Evolutionary conservation across 1,140 invertebrate genomes (phyloP), one percentile per base, ranked within the genome.

Genomic region (Rhopalosiphum padi): DNA sequence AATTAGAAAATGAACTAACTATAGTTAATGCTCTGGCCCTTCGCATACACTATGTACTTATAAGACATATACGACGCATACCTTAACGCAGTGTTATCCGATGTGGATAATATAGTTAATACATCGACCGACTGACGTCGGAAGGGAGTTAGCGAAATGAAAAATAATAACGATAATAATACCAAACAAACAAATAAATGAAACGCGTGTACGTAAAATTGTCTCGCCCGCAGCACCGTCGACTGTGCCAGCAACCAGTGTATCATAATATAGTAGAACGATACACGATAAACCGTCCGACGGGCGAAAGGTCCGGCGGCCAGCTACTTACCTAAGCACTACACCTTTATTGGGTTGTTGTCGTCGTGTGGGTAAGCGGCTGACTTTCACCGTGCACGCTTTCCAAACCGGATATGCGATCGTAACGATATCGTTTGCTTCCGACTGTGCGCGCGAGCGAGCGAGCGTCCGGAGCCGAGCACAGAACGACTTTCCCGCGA

Each of bases 341-440:
- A n/a, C n/a, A 77, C 60, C 15, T 77, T 77, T n/a, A 77, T 35
- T 77, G n/a, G 60, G n/a, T 77, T 77, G n/a, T 77, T 77, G n/a
- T 77, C 60, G 8, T 83, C 83, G 41, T 85, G 41, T 25, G 9
- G 60, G 60, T 77, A 77, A 4, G 2, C 15, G 18, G 11, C 43
- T 30, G 55, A 91, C 90, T 82, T 85, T 53, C 91, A 93, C 82
- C 68, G 68, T 9, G 15, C 90, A 22, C 68, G 82, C 91, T 93
- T 93, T 93, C 91, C 91, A 93, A 93, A 93, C 91, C 91, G 91
- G 91, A 91, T 91, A 77, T 41, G 43, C 60, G 30, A n/a, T 18
- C n/a, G 68, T 3, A 9, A 8, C n/a, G n/a, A 87, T 87, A 51
- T n/a, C 21, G 18, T 87, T 48, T 15, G 21, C 46, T 87, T 87